Conservation (phyloP, 92 coral and sea anemone species). For the Palythoa heliodiscus region DNA sequence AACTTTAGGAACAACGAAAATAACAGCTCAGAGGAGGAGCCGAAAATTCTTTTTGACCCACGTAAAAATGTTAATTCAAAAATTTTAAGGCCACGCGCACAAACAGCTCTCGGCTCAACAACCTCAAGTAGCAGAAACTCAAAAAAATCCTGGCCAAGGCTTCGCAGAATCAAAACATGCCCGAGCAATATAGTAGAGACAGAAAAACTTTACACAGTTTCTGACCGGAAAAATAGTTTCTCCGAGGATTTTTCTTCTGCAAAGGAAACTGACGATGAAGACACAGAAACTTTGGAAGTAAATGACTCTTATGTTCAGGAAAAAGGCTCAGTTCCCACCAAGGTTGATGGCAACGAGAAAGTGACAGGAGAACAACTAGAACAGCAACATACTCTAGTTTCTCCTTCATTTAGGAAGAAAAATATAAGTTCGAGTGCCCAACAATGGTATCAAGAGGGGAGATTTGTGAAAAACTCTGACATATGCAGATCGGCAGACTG, state of each 20-base stretch:
- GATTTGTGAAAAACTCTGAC: no score
- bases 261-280: not conserved
- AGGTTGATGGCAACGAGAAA: not conserved
- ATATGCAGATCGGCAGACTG: not conserved
- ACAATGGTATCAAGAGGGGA: not conserved
- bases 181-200: not conserved
- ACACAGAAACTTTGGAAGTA: not conserved
- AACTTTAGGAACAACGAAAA: constrained; percentile 70
- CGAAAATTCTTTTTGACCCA: constrained; percentile 40
- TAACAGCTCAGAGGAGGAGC: constrained; percentile 52
- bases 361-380: not conserved
- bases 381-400: not conserved
- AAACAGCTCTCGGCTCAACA: not conserved
- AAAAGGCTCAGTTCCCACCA: not conserved
- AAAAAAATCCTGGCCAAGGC: not conserved
- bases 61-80: constrained; percentile 7
- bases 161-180: constrained; percentile 12
- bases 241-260: not conserved
- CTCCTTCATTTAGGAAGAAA: not conserved
- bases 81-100: constrained; percentile 8
- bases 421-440: not conserved
- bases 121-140: not conserved
- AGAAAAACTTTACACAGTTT: not conserved
- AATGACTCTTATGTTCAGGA: not conserved
- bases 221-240: not conserved